Percentiles rank a stretch among this genome's conserved stretches.
Evolutionary conservation across 2,113 vertebrate species (phyloP).

Genomic region (Sus scrofa): DNA sequence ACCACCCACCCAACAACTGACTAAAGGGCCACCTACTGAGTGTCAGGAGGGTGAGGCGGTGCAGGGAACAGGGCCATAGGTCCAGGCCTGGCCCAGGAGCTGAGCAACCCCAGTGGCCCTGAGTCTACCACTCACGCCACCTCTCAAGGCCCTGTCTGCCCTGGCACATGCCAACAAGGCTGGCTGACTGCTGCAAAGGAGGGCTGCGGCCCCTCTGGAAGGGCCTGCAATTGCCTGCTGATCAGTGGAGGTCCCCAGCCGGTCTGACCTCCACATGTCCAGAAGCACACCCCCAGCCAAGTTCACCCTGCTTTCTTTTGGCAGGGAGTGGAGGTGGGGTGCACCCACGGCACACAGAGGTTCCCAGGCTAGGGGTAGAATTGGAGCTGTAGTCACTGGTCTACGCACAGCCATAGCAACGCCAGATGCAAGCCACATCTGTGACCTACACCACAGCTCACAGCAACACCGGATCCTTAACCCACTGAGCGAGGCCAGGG

Average conservation of each 20-base stretch:
- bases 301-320: not conserved
- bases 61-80: not conserved
- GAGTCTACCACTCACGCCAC: too few species aligned
- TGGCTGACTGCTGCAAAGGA: not conserved
- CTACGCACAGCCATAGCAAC: too few species aligned
- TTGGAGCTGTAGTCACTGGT: too few species aligned
- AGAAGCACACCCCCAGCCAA: not conserved
- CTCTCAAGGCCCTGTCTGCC: not conserved
- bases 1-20: rapidly evolving
- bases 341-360: too few species aligned
- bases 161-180: not conserved
- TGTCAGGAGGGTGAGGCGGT: not conserved
- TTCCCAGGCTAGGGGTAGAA: too few species aligned
- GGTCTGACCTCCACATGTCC: not conserved
- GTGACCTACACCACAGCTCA: too few species aligned
- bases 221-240: not conserved
- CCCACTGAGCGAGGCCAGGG: too few species aligned
- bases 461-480: too few species aligned
- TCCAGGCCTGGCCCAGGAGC: not conserved
- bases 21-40: not conserved
- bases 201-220: not conserved
- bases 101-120: rapidly evolving
- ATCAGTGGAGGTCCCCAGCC: not conserved
- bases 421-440: too few species aligned
- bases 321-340: too few species aligned